Evolutionary conservation across 2,113 vertebrate species (phyloP).

Genomic region (Aphyosemion australe): DNA sequence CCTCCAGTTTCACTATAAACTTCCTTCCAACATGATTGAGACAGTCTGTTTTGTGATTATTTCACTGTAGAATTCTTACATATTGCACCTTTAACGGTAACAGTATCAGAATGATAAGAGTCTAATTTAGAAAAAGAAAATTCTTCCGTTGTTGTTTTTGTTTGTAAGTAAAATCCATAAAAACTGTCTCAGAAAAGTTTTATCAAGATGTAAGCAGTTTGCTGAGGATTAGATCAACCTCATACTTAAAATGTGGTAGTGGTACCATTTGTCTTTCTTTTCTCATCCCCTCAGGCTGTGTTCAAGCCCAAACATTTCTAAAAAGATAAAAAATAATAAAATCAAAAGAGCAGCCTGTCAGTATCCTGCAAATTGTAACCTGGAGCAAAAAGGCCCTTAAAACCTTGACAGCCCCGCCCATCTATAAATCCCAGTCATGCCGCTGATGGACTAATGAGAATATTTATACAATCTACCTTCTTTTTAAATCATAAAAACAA

Average conservation of each 20-base stretch:
- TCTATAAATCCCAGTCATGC: too few species aligned
- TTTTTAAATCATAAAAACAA: neutral
- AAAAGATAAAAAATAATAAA: neutral
- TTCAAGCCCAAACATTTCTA: neutral
- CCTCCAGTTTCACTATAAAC: too few species aligned
- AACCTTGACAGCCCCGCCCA: neutral
- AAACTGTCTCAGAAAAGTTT: too few species aligned
- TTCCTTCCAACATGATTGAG: too few species aligned
- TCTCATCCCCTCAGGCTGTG: conserved; percentile 11
- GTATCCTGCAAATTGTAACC: conserved; percentile 7
- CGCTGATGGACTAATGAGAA: neutral
- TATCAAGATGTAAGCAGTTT: too few species aligned
- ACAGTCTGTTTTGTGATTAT: too few species aligned
- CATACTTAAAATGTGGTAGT: neutral
- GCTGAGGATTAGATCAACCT: neutral
- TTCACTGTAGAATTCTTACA: too few species aligned
- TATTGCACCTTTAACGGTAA: too few species aligned
- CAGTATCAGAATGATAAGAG: too few species aligned
- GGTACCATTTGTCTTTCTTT: neutral
- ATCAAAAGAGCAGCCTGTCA: neutral
- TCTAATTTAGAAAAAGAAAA: too few species aligned
- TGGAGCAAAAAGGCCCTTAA: neutral
- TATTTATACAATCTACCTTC: neutral
- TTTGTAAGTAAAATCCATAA: too few species aligned
- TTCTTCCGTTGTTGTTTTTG: too few species aligned